phyloP scores from a whole-genome alignment of 2,888 invertebrate genomes.

The Phasia obesa region DNA sequence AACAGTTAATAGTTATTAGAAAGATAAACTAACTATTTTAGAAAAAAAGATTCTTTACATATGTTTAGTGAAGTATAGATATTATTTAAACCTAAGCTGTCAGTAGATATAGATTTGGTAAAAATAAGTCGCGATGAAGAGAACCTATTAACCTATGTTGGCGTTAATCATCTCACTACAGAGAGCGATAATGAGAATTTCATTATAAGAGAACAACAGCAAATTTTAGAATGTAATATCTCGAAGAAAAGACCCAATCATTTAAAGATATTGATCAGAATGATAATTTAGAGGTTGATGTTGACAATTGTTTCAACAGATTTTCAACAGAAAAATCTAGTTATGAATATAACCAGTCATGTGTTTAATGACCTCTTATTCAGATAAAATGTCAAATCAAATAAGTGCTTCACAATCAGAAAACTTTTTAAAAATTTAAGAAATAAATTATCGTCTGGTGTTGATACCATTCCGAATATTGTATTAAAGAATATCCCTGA shows the following conservation, averaged over 20 bases:
- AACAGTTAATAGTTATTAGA: slow-evolving; percentile 35
- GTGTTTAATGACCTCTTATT: slow-evolving; percentile 1
- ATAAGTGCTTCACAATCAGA: slow-evolving; percentile 17
- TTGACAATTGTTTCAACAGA: slow-evolving; percentile 43
- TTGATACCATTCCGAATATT: slow-evolving; percentile 29
- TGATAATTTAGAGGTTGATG: slow-evolving; percentile 37
- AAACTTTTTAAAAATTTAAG: slow-evolving; percentile 15
- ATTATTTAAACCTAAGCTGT: slow-evolving; percentile 21
- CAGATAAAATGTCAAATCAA: too few relatives aligned
- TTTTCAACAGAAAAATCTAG: slow-evolving; percentile 29
- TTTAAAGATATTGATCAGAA: slow-evolving; percentile 40
- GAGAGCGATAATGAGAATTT: slow-evolving; percentile 43
- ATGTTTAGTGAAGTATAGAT: slow-evolving; percentile 41
- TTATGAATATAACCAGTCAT: slow-evolving; percentile 29
- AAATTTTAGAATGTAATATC: slow-evolving; percentile 40
- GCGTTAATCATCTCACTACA: slow-evolving; percentile 16
- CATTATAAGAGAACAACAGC: slow-evolving; percentile 34
- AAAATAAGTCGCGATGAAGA: slow-evolving; percentile 31
- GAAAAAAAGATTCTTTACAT: slow-evolving; percentile 39
- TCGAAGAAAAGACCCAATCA: slow-evolving; percentile 13
- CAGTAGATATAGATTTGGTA: slow-evolving; percentile 22
- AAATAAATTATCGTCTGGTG: slow-evolving; percentile 41
- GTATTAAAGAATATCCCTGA: background rate
- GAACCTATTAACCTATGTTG: slow-evolving; percentile 28
- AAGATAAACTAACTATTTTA: slow-evolving; percentile 30